These are phyloP conservation scores for Tenthredo livida DNA, from an alignment of 2,888 invertebrate species.

Conservation along the genomic window DNA sequence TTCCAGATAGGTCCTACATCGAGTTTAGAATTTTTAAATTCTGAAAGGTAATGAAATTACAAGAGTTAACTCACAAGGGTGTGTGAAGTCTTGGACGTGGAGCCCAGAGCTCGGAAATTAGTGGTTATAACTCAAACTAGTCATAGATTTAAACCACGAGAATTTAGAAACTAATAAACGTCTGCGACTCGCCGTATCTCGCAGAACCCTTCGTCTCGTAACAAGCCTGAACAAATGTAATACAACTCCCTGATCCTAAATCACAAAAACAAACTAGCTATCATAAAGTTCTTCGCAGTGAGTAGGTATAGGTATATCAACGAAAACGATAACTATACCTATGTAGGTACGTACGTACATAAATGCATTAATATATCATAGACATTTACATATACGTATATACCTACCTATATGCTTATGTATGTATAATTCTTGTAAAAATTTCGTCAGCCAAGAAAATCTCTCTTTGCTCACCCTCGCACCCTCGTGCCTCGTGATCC, in stretches of 20 bases:
- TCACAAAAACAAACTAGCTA: conserved; percentile 43
- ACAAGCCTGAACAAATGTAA: conserved; percentile 50
- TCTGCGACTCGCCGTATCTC: conserved; percentile 42
- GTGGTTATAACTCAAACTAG: conserved; percentile 41
- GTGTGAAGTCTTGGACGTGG: neutral
- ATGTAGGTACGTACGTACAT: neutral
- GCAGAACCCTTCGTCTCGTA: conserved; percentile 23
- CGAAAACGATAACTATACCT: neutral
- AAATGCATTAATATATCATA: neutral
- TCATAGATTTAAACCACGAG: conserved; percentile 23
- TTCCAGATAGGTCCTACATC: too few species aligned
- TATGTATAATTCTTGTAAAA: conserved; percentile 23
- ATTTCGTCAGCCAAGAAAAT: conserved; percentile 27
- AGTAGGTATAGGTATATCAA: neutral
- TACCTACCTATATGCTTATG: neutral
- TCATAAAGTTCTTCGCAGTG: conserved; percentile 29
- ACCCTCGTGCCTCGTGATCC: conserved; percentile 9
- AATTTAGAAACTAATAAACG: conserved; percentile 43
- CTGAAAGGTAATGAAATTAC: too few species aligned
- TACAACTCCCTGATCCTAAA: conserved; percentile 41
- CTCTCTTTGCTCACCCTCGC: neutral
- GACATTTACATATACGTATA: neutral
- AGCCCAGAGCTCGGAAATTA: neutral
- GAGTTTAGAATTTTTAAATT: neutral
- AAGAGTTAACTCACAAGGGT: neutral